Base-by-base conservation (phyloP, 2,113 vertebrate species). In the Phycodurus eques region DNA sequence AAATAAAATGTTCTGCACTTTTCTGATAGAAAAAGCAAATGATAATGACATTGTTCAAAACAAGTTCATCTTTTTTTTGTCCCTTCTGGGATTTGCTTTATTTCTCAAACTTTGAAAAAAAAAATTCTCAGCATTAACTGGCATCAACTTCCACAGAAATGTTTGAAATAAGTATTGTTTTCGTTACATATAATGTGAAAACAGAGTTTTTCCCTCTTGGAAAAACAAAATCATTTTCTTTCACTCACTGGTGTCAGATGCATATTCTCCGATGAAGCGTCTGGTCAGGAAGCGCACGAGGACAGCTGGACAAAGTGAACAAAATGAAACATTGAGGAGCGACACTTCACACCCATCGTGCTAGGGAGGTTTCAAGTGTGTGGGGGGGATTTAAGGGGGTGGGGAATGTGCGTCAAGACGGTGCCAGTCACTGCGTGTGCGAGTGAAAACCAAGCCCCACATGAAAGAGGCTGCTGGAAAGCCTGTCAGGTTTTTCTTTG, bases 241-340 rank as follows among this genome's bases (percentile, higher is more conserved):
- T 53, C 49, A 44, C 92, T 91, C 84, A 93, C 92, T 93, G 73
- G 86, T 53, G 46, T 92, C 90, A 0, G 93, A 93, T 19, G 90
- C 92, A 19, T 92, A 93, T 84, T 94, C 93, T 33, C 92, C 91
- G 49, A 93, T 93, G 82, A 93, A 93, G 64, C 92, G 89, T 15
- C 88, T 89, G 70, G 93, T 94, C 81, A 93, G 83, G 80, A 94
- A 93, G 68, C 92, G 85, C 77, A 94, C 91, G 1, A 92, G 82
- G 78, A 93, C 89, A 64, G 92, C 92, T 93, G 82, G 53, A 81
- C 70, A 77, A 74, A 74, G 75, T 13, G 60, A 63, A 68, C 49
- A 14, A 60, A 53, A 70, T 80, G 62, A 76, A 74, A 78, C 75
- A 79, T 15, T 15, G 56, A 59, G 12, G 13, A 10, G 53, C 47